Evolutionary conservation across 2,113 vertebrate genomes (phyloP).

Genomic region (Typhlomys cinereus): DNA sequence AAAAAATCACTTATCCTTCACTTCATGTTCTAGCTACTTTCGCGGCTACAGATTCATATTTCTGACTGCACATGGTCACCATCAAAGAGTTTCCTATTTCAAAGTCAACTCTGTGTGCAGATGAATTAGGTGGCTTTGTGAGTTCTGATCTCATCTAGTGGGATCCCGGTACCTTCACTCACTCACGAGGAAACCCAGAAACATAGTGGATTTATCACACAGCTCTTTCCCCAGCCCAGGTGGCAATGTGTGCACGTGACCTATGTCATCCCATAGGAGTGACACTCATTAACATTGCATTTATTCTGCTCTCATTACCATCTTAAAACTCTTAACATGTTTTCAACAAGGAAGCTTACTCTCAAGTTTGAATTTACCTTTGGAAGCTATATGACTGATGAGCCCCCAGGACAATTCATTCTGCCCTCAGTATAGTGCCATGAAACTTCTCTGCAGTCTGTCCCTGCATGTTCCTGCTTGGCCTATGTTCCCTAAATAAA

Average conservation of each 20-base stretch:
- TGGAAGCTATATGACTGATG: not conserved
- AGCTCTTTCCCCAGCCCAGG: not conserved
- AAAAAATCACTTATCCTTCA: not conserved
- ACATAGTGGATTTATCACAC: not conserved
- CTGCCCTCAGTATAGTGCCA: not conserved
- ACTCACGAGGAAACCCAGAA: not conserved
- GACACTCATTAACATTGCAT: fast-evolving
- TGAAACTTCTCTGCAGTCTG: not conserved
- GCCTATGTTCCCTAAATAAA: not conserved
- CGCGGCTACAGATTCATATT: not conserved
- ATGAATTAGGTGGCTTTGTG: not conserved
- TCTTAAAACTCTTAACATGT: no score
- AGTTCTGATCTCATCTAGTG: not conserved
- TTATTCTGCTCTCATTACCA: not conserved
- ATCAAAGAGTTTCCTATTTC: not conserved
- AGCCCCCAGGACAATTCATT: not conserved
- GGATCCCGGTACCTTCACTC: not conserved
- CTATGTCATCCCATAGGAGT: fast-evolving
- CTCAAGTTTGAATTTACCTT: not conserved
- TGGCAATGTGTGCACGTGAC: not conserved
- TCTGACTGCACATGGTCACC: not conserved
- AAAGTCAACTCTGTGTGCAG: not conserved
- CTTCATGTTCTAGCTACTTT: not conserved
- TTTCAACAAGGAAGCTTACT: not conserved
- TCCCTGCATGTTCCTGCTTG: not conserved